Percentiles rank a stretch among this genome's conserved stretches.
phyloP scores from a whole-genome alignment of 2,113 vertebrate species.

The Chaenogobius annularis region DNA sequence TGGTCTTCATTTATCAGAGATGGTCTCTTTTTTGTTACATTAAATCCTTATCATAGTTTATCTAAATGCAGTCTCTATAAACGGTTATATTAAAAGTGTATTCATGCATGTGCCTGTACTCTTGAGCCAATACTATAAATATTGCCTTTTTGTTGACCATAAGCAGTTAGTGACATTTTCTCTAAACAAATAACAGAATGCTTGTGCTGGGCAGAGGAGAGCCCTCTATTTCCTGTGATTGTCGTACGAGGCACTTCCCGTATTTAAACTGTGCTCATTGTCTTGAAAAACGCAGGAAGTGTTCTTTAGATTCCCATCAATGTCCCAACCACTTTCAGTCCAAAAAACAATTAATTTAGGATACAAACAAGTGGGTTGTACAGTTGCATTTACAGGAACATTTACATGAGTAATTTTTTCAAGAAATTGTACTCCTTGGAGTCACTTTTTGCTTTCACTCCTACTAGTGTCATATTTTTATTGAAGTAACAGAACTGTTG shows the following conservation, averaged over 20 bases:
- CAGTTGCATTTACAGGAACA: too few species aligned
- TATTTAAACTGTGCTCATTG: conserved; percentile 15
- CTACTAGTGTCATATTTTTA: too few species aligned
- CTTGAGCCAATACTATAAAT: too few species aligned
- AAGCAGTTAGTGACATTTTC: not conserved
- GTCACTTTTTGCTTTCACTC: too few species aligned
- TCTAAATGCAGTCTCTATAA: too few species aligned
- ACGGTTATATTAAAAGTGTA: too few species aligned
- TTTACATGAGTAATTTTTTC: too few species aligned
- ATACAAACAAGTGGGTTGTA: not conserved
- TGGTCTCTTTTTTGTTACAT: not conserved
- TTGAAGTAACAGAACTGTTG: too few species aligned
- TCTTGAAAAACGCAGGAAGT: conserved; percentile 71
- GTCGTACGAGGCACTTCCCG: conserved; percentile 45
- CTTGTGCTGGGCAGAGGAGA: conserved; percentile 26
- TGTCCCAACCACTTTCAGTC: conserved; percentile 16
- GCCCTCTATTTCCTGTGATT: conserved; percentile 67
- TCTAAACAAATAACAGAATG: not conserved
- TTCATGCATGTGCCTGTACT: too few species aligned
- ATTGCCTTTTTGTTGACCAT: not conserved
- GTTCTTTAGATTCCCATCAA: conserved; percentile 29
- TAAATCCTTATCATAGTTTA: too few species aligned
- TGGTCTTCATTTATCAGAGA: not conserved
- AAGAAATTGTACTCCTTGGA: too few species aligned
- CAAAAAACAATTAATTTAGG: not conserved